A percentile compares a stretch with the other conserved stretches of the same genome.
Conservation (phyloP, 64 coral and sea anemone genomes). For the Montipora cactus region DNA sequence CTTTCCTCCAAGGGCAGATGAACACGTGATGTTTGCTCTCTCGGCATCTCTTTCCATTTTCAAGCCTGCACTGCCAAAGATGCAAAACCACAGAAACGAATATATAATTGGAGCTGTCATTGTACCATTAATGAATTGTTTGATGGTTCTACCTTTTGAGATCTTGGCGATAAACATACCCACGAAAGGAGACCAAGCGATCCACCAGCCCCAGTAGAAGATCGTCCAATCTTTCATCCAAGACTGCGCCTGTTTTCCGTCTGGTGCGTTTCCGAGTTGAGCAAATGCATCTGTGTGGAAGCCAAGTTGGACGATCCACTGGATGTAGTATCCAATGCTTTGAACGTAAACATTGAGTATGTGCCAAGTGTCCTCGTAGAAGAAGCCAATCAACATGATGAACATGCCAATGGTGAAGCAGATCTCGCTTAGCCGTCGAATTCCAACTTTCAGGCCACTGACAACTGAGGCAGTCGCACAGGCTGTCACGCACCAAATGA, state of each 20-base stretch:
- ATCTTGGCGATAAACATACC: conserved; percentile 72
- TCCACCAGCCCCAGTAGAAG: conserved; percentile 85
- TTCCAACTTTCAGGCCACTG: conserved; percentile 66
- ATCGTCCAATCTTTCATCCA: conserved; percentile 80
- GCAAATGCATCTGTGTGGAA: conserved; percentile 83
- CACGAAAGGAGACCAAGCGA: conserved; percentile 70
- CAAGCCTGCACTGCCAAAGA: conserved; percentile 63
- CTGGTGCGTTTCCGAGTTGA: conserved; percentile 65
- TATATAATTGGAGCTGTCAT: conserved; percentile 64
- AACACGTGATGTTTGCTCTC: not conserved
- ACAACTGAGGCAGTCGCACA: conserved; percentile 54
- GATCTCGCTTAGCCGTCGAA: conserved; percentile 69
- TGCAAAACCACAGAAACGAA: conserved; percentile 65
- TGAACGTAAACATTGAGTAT: conserved; percentile 68
- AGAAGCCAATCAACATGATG: conserved; percentile 39
- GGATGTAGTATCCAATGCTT: conserved; percentile 53
- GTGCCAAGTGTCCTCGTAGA: conserved; percentile 58
- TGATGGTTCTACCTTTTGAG: conserved; percentile 65
- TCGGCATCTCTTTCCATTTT: conserved; percentile 65
- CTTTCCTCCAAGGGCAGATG: conserved; percentile 5
- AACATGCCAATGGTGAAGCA: conserved; percentile 67
- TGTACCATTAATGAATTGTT: conserved; percentile 54
- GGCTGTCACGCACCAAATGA: conserved; percentile 70
- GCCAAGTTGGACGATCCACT: conserved; percentile 68
- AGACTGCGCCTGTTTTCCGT: conserved; percentile 19